Evolutionary conservation across 2,113 vertebrate genomes (phyloP).

Genomic region (Atherinomorus stipes): DNA sequence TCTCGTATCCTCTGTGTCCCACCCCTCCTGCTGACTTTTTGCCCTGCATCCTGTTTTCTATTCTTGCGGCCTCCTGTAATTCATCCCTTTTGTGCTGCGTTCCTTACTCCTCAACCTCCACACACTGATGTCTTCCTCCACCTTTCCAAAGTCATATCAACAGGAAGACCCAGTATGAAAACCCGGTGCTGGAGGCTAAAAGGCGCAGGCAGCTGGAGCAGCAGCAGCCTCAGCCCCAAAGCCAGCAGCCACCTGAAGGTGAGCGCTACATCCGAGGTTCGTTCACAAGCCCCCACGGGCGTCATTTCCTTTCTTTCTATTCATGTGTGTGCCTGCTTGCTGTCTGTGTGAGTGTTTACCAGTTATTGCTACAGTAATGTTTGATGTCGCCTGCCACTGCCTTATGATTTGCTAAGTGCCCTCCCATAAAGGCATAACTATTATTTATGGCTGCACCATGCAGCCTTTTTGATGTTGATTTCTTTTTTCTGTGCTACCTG

Average conservation of each 20-base stretch:
- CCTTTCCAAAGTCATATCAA: constrained; percentile 92
- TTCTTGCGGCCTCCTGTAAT: constrained; percentile 4
- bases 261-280: constrained; percentile 82
- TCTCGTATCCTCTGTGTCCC: constrained; percentile 39
- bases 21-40: constrained; percentile 17
- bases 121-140: background rate
- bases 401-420: constrained; percentile 75
- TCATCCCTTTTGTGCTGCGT: background rate
- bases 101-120: constrained; percentile 3
- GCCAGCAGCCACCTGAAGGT: constrained; percentile 93
- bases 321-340: constrained; percentile 38
- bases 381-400: constrained; percentile 60
- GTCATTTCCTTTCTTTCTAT: constrained; percentile 75
- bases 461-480: constrained; percentile 64
- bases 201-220: constrained; percentile 94
- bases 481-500: constrained; percentile 44
- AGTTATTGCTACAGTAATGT: constrained; percentile 36
- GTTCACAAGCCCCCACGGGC: constrained; percentile 75
- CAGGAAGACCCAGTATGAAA: constrained; percentile 99
- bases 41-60: constrained; percentile 16
- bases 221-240: constrained; percentile 86
- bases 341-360: constrained; percentile 24
- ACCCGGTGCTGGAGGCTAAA: constrained; percentile 96
- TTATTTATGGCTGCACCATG: constrained; percentile 63
- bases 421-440: constrained; percentile 78